phyloP scores from a whole-genome alignment of 2,113 vertebrate species.

The Aplodontia rufa region DNA sequence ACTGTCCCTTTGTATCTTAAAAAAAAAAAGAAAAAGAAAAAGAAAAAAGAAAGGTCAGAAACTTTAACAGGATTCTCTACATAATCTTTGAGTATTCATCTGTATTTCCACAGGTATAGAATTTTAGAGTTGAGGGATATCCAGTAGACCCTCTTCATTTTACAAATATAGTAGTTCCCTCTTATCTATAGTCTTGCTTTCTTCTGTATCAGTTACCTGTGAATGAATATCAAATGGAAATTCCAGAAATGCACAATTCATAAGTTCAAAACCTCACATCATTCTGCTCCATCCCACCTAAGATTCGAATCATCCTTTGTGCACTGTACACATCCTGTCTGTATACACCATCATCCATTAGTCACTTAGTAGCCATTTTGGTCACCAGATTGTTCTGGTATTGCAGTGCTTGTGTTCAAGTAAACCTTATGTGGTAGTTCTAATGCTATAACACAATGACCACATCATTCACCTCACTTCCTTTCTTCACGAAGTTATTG shows the following conservation, averaged over 20 bases:
- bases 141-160: neutral
- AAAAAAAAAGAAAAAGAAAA: no score
- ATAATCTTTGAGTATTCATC: neutral
- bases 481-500: neutral
- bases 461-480: fast-evolving
- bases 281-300: neutral
- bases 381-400: no score
- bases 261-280: neutral
- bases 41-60: neutral
- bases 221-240: neutral
- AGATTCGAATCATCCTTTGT: neutral
- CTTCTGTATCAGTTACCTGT: neutral
- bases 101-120: neutral
- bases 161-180: neutral
- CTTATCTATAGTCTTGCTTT: neutral
- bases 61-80: neutral
- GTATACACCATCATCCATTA: neutral
- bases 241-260: neutral
- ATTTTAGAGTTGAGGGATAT: neutral
- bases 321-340: neutral
- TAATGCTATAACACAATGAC: neutral
- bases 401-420: neutral
- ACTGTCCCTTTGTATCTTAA: no score
- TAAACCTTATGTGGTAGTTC: neutral
- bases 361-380: neutral